Conservation (phyloP, 2,888 invertebrate genomes). For the Cataglyphis cursor region DNA sequence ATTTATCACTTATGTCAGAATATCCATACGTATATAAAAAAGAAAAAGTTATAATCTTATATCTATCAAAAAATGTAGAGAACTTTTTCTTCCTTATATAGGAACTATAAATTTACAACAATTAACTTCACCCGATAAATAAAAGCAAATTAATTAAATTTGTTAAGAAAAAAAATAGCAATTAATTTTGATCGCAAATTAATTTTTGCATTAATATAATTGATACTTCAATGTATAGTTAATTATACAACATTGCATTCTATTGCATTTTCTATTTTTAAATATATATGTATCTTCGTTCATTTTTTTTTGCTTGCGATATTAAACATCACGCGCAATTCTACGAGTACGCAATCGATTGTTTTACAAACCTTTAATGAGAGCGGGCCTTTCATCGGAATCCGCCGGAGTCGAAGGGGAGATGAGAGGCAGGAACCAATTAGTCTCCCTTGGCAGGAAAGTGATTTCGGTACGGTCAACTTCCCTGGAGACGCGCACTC, state of each 20-base stretch:
- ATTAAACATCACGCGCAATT: background rate
- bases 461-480: conserved; percentile 69
- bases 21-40: background rate
- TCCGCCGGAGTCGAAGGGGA: conserved; percentile 42
- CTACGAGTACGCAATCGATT: conserved; percentile 22
- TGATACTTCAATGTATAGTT: background rate
- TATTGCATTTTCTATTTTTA: background rate
- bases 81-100: background rate
- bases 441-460: conserved; percentile 74
- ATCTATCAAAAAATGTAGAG: background rate
- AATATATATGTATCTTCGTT: background rate
- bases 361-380: conserved; percentile 70
- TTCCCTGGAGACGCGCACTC: conserved; percentile 66
- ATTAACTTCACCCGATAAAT: background rate
- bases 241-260: background rate
- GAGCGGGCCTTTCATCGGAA: conserved; percentile 62
- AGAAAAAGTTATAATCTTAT: background rate
- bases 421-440: conserved; percentile 63
- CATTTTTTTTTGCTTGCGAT: background rate
- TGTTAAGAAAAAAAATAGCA: background rate
- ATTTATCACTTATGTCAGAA: background rate
- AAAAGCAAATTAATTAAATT: background rate
- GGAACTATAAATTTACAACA: background rate
- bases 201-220: background rate
- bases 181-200: background rate